Conservation (phyloP, 2,888 invertebrate genomes). For the Cephus nigrinus region DNA sequence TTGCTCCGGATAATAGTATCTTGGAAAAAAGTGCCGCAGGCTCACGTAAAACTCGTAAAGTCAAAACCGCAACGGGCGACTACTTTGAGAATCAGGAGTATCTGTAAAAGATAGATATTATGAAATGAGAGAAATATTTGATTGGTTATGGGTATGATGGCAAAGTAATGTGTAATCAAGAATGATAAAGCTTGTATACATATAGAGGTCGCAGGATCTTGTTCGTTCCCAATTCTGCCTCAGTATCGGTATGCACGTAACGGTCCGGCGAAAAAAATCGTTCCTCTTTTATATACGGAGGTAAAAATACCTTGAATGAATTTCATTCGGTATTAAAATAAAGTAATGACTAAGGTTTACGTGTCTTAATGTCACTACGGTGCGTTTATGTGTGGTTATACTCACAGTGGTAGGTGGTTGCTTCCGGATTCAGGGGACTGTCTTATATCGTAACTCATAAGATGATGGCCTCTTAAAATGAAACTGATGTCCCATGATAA, state of each 20-base stretch:
- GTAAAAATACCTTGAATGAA: background rate
- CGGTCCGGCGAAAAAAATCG: background rate
- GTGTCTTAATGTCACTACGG: background rate
- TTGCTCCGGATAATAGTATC: background rate
- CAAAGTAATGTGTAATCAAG: background rate
- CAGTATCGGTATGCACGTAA: background rate
- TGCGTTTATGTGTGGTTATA: background rate
- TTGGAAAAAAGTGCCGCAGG: background rate
- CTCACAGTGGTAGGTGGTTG: background rate
- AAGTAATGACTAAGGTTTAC: background rate
- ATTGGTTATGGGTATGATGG: background rate
- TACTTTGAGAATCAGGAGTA: background rate
- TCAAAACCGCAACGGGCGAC: background rate
- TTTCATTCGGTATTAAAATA: background rate
- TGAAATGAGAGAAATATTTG: background rate
- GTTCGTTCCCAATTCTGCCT: conserved; percentile 1
- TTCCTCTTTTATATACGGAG: background rate
- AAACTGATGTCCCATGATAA: background rate
- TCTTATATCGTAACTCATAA: background rate
- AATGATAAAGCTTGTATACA: background rate
- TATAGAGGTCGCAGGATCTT: background rate
- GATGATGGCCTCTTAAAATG: background rate
- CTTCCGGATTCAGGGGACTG: background rate
- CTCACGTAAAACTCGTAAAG: background rate
- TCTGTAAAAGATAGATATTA: background rate